Conservation (phyloP, 2,888 invertebrate genomes). For the Lasioglossum pauxillum region DNA sequence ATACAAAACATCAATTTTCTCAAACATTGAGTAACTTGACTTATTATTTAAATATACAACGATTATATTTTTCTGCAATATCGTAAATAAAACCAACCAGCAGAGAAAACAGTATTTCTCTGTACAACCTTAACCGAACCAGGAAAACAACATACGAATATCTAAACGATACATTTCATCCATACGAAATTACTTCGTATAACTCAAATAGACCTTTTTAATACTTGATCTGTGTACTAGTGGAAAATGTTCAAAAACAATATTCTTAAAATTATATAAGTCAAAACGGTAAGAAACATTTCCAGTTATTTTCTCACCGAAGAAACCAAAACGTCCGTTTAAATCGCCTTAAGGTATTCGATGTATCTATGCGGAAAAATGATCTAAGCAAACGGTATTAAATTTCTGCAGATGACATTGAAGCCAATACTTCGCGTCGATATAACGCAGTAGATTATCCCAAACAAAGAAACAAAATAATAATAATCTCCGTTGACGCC, state of each 20-base stretch:
- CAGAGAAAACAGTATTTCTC: neutral
- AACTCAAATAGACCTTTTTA: neutral
- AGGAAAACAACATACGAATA: neutral
- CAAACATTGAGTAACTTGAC: neutral
- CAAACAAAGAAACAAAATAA: constrained; percentile 8
- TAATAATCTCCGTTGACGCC: neutral
- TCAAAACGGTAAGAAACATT: neutral
- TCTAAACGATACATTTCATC: neutral
- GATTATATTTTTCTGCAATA: neutral
- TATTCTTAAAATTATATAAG: neutral
- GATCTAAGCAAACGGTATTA: neutral
- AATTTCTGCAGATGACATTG: neutral
- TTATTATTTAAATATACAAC: neutral
- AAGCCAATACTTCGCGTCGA: neutral
- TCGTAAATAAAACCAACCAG: neutral
- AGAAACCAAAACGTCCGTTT: neutral
- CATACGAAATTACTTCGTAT: neutral
- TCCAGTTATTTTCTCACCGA: neutral
- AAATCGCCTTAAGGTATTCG: neutral
- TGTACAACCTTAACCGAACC: neutral
- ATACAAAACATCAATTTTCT: constrained; percentile 9
- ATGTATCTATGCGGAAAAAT: neutral
- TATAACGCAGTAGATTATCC: neutral
- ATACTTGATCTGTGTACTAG: neutral
- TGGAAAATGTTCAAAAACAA: neutral